Evolutionary conservation across 2,113 vertebrate species (phyloP), one percentile per base, ranked within the genome.

Genomic region (Nesogale talazaci): DNA sequence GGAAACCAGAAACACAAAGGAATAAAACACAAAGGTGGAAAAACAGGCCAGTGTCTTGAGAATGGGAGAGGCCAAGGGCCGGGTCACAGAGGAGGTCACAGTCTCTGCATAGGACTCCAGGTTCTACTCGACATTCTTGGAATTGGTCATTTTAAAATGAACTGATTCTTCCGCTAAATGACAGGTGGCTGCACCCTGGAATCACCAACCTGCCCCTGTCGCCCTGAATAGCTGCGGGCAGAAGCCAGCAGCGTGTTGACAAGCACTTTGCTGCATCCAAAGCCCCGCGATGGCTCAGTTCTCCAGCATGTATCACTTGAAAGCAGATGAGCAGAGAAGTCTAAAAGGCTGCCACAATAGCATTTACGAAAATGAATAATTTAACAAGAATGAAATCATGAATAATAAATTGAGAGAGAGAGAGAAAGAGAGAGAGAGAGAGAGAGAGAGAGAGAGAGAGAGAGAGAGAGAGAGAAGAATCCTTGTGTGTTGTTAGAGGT

Each of bases 321-420:
- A 91, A 94, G 83, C 76, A 36, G 95, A 94, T 85, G 79, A 96
- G 87, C 84, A 87, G 86, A 93, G 96, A 96, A 94, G 95, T 97
- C 97, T 95, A 98, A 97, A 97, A 97, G 95, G 95, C 96, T 96
- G 75, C 84, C 96, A 93, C 94, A 97, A 80, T 95, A 96, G 84
- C 87, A 56, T 96, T 96, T 96, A 72, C 0, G 40, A 91, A 97
- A 94, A 98, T 97, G 70, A 98, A 98, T 98, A 97, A 98, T 98
- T 98, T 97, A 98, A 94, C 96, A 74, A 96, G 90, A 94, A 95
- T 97, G 97, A 97, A 97, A 88, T 95, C 96, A 97, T 98, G 95
- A 97, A 98, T 98, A 98, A 98, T 98, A 92, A 96, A 97, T 98
- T 96, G 56, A 82, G 42, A 81, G 95, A 97, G 93, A 95, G 57